These are phyloP conservation scores for Bruchidius siliquastri DNA, from an alignment of 2,888 invertebrate genomes.

Conservation along the genomic window DNA sequence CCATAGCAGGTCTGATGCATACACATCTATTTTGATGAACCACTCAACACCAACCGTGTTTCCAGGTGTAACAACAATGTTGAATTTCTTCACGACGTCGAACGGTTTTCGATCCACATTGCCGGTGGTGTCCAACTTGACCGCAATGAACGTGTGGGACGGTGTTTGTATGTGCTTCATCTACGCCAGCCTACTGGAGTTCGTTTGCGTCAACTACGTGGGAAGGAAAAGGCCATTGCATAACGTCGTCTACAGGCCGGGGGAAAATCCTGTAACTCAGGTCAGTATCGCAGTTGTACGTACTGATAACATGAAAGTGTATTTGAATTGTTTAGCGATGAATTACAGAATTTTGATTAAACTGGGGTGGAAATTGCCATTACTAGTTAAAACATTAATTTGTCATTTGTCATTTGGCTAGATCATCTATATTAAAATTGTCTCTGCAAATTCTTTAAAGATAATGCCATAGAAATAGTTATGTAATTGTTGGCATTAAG, in stretches of 20 bases:
- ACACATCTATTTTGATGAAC: too few relatives aligned
- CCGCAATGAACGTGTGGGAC: slow-evolving; percentile 96
- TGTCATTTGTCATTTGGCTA: too few relatives aligned
- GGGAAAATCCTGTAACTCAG: slow-evolving; percentile 88
- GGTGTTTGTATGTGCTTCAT: slow-evolving; percentile 97
- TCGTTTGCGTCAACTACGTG: slow-evolving; percentile 93
- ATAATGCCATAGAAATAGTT: too few relatives aligned
- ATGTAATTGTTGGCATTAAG: too few relatives aligned
- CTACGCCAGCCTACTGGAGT: slow-evolving; percentile 89
- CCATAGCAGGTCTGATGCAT: too few relatives aligned
- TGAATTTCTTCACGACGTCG: slow-evolving; percentile 96
- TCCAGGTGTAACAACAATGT: slow-evolving; percentile 92
- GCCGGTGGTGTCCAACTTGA: slow-evolving; percentile 89
- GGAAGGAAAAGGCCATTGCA: slow-evolving; percentile 84
- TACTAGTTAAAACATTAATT: too few relatives aligned
- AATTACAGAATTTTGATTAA: background rate
- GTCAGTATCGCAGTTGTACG: slow-evolving; percentile 52
- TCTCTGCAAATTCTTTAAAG: too few relatives aligned
- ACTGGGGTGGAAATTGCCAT: background rate
- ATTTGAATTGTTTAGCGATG: background rate
- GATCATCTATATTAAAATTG: too few relatives aligned
- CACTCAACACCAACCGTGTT: slow-evolving; percentile 22
- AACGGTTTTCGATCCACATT: slow-evolving; percentile 88
- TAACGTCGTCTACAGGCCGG: slow-evolving; percentile 84
- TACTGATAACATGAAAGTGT: too few relatives aligned